These are phyloP conservation scores for Acanthiza pusilla DNA, from an alignment of 2,797 vertebrate genomes.

Conservation along the genomic window DNA sequence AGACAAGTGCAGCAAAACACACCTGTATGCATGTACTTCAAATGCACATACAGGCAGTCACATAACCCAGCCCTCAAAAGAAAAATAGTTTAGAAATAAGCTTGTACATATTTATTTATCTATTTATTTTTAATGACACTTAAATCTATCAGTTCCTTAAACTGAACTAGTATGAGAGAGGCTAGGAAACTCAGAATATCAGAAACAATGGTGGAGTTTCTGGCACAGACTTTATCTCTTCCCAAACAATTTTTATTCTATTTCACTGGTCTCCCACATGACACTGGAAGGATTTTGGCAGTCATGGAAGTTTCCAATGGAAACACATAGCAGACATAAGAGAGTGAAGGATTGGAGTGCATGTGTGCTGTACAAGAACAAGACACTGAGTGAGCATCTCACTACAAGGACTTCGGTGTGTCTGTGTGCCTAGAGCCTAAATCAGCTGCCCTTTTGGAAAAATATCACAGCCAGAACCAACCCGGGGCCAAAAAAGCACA, in stretches of 20 bases:
- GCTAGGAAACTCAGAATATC: neutral
- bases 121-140: neutral
- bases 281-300: neutral
- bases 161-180: neutral
- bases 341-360: accelerated
- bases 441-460: neutral
- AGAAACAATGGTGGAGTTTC: neutral
- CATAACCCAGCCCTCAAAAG: neutral
- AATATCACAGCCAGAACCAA: neutral
- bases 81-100: neutral
- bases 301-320: neutral
- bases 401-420: neutral
- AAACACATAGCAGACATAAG: neutral
- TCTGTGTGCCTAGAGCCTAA: neutral
- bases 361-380: accelerated
- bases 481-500: neutral
- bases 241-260: neutral
- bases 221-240: neutral
- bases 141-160: neutral
- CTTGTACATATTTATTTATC: neutral
- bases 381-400: neutral
- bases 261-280: neutral
- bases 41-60: accelerated
- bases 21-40: neutral
- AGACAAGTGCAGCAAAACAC: neutral